phyloP scores from a whole-genome alignment of 2,888 invertebrate genomes.

The Tiliacea citrago region DNA sequence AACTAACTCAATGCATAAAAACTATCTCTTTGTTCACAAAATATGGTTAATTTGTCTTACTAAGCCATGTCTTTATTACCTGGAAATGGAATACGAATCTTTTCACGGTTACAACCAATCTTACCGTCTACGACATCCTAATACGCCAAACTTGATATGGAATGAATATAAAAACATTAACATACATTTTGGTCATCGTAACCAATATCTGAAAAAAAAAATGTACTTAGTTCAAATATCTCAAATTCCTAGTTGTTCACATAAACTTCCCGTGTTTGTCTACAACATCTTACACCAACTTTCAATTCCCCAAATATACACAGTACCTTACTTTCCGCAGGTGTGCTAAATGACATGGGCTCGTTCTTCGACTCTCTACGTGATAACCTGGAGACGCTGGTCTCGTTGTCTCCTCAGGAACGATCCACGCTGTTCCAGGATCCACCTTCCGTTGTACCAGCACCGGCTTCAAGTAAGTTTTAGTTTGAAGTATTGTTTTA shows the following conservation, averaged over 20 bases:
- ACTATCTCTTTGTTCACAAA: neutral
- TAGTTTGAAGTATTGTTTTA: neutral
- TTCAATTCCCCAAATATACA: constrained; percentile 20
- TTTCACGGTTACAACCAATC: neutral
- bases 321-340: constrained; percentile 69
- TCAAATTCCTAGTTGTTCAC: no score
- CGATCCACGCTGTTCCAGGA: constrained; percentile 80
- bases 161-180: neutral
- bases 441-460: constrained; percentile 80
- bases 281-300: neutral
- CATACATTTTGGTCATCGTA: neutral
- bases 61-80: no score
- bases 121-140: neutral
- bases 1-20: neutral
- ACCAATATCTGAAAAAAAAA: neutral
- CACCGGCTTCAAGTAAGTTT: constrained; percentile 78
- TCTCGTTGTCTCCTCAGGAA: constrained; percentile 82
- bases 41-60: neutral
- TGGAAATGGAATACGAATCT: no score
- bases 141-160: neutral
- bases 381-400: constrained; percentile 87
- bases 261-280: neutral
- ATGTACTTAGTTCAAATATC: neutral
- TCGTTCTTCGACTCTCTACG: constrained; percentile 89
- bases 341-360: constrained; percentile 89